Conservation (phyloP, 2,888 invertebrate species). For the Carpatolechia fugitivella region DNA sequence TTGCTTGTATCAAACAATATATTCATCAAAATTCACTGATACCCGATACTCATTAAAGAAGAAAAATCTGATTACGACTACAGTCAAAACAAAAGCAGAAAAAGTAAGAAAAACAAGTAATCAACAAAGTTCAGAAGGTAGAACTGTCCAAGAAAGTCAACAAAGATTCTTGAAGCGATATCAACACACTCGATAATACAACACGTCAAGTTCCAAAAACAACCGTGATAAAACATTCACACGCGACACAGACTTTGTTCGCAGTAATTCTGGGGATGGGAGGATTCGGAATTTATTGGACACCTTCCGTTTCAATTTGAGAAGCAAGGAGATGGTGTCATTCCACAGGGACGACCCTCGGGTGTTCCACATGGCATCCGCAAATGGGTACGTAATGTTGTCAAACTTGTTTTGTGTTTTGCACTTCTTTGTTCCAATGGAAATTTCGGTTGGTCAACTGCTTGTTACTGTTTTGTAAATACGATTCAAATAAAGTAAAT, state of each 20-base stretch:
- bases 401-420: conserved; percentile 26
- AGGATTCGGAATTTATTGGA: conserved; percentile 61
- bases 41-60: too few relatives aligned
- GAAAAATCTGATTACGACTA: neutral
- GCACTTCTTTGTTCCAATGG: conserved; percentile 18
- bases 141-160: neutral
- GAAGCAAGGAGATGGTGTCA: conserved; percentile 50
- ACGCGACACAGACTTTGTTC: conserved; percentile 47
- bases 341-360: conserved; percentile 33
- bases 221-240: conserved; percentile 59
- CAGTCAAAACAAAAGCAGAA: neutral
- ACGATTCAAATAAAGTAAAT: too few relatives aligned
- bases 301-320: conserved; percentile 74
- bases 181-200: neutral
- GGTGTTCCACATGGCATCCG: conserved; percentile 22
- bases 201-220: conserved; percentile 26
- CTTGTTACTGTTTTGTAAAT: neutral
- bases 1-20: too few relatives aligned
- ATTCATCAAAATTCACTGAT: too few relatives aligned
- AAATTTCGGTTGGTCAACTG: neutral
- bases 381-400: conserved; percentile 31
- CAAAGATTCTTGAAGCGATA: neutral
- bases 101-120: too few relatives aligned
- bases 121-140: neutral
- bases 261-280: conserved; percentile 49